phyloP scores from a whole-genome alignment of 1,140 invertebrate genomes.

The Eumeta japonica region DNA sequence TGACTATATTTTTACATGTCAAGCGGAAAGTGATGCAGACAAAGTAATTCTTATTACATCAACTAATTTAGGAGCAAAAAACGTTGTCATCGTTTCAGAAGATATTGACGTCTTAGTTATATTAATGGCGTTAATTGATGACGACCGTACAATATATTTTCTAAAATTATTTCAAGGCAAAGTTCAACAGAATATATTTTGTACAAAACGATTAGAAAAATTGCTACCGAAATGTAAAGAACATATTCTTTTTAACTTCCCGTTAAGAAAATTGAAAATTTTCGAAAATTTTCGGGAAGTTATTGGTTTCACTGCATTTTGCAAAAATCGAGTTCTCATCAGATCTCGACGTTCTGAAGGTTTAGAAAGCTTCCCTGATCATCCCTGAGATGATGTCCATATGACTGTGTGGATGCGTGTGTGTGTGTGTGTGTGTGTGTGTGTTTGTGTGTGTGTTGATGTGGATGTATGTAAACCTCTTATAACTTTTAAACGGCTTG shows the following conservation, averaged over 20 bases:
- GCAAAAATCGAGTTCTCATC: too few species aligned
- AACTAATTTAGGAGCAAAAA: conserved; percentile 14
- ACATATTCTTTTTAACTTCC: conserved; percentile 18
- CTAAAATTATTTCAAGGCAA: conserved; percentile 18
- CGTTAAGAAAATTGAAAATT: too few species aligned
- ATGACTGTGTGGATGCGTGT: too few species aligned
- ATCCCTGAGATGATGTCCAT: too few species aligned
- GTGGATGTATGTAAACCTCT: too few species aligned
- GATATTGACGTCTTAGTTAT: conserved; percentile 15
- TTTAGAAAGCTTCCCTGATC: too few species aligned
- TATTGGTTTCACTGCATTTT: too few species aligned
- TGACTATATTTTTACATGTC: conserved; percentile 18
- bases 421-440: too few species aligned
- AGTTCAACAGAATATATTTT: conserved; percentile 14
- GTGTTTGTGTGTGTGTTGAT: too few species aligned
- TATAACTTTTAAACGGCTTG: too few species aligned
- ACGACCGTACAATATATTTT: conserved; percentile 16
- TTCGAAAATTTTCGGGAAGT: too few species aligned
- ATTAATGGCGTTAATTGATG: conserved; percentile 8
- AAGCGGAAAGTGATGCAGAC: conserved; percentile 23
- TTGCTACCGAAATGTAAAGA: conserved; percentile 18
- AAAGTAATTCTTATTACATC: conserved; percentile 18
- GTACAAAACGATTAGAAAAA: conserved; percentile 15
- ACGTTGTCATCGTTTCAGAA: conserved; percentile 15
- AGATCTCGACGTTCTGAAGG: too few species aligned